phyloP scores from a whole-genome alignment of 2,888 invertebrate genomes.

The Rhagonycha fulva region DNA sequence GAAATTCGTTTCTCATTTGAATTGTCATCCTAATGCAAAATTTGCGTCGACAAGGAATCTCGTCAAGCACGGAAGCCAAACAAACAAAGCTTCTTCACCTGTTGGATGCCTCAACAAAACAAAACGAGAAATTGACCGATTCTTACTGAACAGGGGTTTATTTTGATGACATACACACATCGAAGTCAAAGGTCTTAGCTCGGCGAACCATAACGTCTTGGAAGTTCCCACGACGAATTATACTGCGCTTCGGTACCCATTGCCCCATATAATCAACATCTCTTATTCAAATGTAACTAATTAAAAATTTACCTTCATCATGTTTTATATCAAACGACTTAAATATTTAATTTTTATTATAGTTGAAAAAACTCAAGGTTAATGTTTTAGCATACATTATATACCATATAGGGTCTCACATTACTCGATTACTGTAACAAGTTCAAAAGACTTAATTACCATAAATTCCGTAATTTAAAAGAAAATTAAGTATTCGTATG shows the following conservation, averaged over 20 bases:
- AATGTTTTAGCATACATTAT: background rate
- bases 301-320: slow-evolving; percentile 20
- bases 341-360: background rate
- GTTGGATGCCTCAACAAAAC: background rate
- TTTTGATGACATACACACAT: slow-evolving; percentile 40
- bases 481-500: background rate
- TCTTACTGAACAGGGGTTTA: slow-evolving; percentile 34
- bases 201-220: slow-evolving; percentile 48
- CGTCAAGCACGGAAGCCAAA: slow-evolving; percentile 22
- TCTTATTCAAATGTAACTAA: slow-evolving; percentile 33
- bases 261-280: slow-evolving; percentile 49
- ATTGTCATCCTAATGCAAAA: background rate
- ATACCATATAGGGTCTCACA: background rate
- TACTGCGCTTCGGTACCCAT: slow-evolving; percentile 39
- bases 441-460: background rate
- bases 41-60: background rate
- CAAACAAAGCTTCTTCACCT: slow-evolving; percentile 26
- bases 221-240: slow-evolving; percentile 46
- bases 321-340: background rate
- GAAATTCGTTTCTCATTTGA: background rate
- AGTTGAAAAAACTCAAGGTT: background rate
- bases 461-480: background rate
- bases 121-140: slow-evolving; percentile 13
- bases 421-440: background rate
- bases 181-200: slow-evolving; percentile 45